Evolutionary conservation across 1,140 invertebrate species (phyloP).

Genomic region (Gerris buenoi): DNA sequence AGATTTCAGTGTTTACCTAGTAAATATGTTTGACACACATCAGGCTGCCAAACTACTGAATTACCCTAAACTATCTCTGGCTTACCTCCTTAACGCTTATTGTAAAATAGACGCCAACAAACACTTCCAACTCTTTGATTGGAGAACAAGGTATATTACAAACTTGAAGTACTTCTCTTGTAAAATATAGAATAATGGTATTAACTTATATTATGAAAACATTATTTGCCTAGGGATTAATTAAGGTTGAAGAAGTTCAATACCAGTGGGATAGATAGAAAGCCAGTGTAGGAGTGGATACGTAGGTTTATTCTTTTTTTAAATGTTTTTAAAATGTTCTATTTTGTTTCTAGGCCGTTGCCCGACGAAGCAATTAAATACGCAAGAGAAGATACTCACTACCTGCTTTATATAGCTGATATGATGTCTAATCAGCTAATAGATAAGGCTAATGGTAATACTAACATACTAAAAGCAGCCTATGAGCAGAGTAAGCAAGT

Average conservation of each 20-base stretch:
- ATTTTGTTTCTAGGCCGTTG: conserved; percentile 48
- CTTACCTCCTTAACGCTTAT: conserved; percentile 62
- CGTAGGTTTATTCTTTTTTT: background rate
- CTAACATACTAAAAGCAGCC: conserved; percentile 52
- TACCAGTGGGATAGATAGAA: too few relatives aligned
- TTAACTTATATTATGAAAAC: background rate
- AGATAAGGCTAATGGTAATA: conserved; percentile 45
- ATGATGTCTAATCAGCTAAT: conserved; percentile 62
- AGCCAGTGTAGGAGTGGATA: background rate
- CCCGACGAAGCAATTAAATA: conserved; percentile 70
- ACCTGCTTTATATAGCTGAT: conserved; percentile 84
- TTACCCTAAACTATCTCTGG: conserved; percentile 57
- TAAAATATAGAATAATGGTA: background rate
- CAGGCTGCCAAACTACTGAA: conserved; percentile 64
- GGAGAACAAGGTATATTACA: conserved; percentile 82
- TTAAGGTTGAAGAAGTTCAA: too few relatives aligned
- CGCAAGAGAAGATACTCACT: conserved; percentile 89
- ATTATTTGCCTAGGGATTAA: too few relatives aligned
- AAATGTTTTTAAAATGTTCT: conserved; percentile 6
- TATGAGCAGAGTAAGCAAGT: conserved; percentile 54
- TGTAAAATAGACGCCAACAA: conserved; percentile 72
- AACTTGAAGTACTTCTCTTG: background rate
- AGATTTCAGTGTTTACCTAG: conserved; percentile 86
- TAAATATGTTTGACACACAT: conserved; percentile 95
- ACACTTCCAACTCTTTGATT: conserved; percentile 85